Evolutionary conservation across 2,113 vertebrate genomes (phyloP).

Genomic region (Tragelaphus strepsiceros): DNA sequence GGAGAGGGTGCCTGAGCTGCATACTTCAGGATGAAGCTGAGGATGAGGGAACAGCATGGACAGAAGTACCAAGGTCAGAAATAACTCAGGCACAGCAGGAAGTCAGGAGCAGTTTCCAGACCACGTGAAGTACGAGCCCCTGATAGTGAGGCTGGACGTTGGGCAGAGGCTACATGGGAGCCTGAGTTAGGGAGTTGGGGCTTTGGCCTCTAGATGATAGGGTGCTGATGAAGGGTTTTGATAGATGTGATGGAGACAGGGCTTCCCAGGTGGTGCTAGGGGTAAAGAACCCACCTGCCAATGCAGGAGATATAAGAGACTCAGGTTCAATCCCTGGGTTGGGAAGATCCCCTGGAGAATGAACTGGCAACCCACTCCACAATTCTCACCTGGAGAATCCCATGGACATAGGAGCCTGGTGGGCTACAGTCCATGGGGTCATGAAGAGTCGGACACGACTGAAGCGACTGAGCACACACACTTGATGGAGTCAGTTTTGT

Average conservation of each 20-base stretch:
- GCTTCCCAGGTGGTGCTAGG: background rate
- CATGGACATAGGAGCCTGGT: background rate
- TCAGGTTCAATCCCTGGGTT: background rate
- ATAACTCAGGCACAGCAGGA: background rate
- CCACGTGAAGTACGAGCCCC: background rate
- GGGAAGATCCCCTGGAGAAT: background rate
- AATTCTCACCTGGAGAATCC: background rate
- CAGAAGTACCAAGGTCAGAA: background rate
- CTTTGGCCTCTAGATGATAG: background rate
- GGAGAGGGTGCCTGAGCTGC: background rate
- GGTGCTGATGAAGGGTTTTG: background rate
- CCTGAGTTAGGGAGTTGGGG: background rate
- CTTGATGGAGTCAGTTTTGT: background rate
- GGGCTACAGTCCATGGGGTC: accelerated
- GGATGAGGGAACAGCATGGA: background rate
- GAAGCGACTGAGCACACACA: background rate
- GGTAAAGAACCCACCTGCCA: background rate
- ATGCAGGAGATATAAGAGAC: background rate
- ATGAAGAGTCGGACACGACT: accelerated
- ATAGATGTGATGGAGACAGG: background rate
- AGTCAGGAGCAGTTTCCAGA: background rate
- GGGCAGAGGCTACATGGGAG: background rate
- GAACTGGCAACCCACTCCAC: background rate
- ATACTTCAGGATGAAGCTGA: background rate
- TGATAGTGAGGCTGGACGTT: background rate